phyloP scores from a whole-genome alignment of 30 jellyfish, hydroid and myxozoan species.

The Mastigias papua region DNA sequence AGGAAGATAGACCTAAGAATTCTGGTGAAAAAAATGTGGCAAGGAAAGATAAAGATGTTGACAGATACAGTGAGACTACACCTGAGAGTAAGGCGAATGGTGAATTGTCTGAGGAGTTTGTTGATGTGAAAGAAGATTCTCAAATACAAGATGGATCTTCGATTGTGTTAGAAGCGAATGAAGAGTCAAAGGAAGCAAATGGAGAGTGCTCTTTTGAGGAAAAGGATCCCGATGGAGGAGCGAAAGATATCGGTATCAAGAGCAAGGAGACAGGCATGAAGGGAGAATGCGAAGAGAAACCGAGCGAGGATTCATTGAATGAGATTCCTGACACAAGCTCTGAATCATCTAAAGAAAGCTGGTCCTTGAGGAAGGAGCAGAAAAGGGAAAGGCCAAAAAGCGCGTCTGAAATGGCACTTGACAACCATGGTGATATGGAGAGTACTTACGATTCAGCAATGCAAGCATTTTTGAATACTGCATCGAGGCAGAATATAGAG shows the following conservation, averaged over 20 bases:
- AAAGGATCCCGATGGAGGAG: background rate
- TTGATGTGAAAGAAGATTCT: background rate
- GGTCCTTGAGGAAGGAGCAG: background rate
- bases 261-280: background rate
- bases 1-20: background rate
- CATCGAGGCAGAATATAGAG: background rate
- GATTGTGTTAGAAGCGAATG: background rate
- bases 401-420: background rate
- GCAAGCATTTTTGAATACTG: background rate
- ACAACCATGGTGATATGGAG: background rate
- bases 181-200: background rate
- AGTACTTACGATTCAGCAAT: background rate
- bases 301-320: background rate
- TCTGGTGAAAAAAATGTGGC: no score
- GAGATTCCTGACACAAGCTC: slow-evolving; percentile 32
- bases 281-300: background rate
- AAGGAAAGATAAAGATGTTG: background rate
- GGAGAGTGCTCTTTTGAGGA: background rate
- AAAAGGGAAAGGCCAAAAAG: slow-evolving; percentile 30
- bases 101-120: background rate
- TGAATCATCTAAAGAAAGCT: slow-evolving; percentile 15
- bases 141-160: background rate
- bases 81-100: background rate
- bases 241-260: background rate
- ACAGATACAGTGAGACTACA: background rate